Evolutionary conservation across 2,113 vertebrate species (phyloP).

Genomic region (Sclerurus mexicanus): DNA sequence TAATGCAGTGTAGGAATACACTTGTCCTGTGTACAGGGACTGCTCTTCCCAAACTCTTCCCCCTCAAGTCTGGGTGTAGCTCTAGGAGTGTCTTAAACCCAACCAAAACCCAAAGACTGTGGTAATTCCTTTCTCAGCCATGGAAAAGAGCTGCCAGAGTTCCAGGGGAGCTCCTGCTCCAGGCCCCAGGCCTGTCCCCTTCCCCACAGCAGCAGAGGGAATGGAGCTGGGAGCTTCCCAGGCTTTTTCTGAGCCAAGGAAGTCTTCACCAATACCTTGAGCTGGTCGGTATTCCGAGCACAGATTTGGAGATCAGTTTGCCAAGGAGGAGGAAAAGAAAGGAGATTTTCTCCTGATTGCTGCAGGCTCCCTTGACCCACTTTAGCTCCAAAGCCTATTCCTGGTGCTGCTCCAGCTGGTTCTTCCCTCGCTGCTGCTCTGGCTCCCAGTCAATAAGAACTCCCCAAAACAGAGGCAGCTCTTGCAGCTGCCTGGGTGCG

Average conservation of each 20-base stretch:
- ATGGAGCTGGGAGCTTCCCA: not conserved
- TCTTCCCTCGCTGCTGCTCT: not conserved
- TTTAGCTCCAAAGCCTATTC: not conserved
- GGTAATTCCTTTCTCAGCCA: not conserved
- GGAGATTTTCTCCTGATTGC: conserved; percentile 4
- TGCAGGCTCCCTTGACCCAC: conserved; percentile 28
- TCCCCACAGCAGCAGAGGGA: not conserved
- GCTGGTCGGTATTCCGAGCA: not conserved
- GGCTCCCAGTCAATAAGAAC: not conserved
- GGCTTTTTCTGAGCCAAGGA: not conserved
- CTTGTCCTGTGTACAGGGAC: not conserved
- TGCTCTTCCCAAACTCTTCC: not conserved
- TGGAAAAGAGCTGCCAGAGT: not conserved
- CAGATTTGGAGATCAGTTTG: not conserved
- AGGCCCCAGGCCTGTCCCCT: not conserved
- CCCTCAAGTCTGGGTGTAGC: not conserved
- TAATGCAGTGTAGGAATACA: not conserved
- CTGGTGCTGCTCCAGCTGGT: not conserved
- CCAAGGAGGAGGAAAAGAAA: not conserved
- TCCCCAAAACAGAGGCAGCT: not conserved
- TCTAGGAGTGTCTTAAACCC: not conserved
- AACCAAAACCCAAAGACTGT: too few species aligned
- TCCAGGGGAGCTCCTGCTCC: not conserved
- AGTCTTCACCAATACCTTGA: not conserved
- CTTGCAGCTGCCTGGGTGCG: not conserved